Percentiles rank a stretch among this genome's conserved stretches.
These are phyloP conservation scores for Caenorhabditis panamensis DNA, from an alignment of 2,888 invertebrate genomes.

Conservation along the genomic window DNA sequence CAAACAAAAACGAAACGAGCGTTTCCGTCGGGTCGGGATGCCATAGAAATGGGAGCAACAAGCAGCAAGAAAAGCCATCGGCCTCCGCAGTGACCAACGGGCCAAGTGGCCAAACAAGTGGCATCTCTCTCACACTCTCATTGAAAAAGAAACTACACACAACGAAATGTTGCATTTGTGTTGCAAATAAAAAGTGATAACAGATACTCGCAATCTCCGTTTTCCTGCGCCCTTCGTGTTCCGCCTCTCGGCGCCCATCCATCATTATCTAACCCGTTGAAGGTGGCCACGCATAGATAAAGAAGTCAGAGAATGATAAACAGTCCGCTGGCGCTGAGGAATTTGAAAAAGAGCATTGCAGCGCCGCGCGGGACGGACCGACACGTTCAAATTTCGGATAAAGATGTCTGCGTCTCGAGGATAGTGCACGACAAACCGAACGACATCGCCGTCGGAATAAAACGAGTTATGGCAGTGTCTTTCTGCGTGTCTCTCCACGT, in stretches of 20 bases:
- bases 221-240: not conserved
- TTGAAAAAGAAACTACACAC: constrained; percentile 12
- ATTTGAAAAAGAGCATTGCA: not conserved
- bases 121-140: constrained; percentile 3
- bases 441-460: constrained; percentile 26
- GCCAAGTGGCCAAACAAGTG: constrained; percentile 22
- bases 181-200: constrained; percentile 37
- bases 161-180: constrained; percentile 11
- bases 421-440: constrained; percentile 6
- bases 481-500: constrained; percentile 22
- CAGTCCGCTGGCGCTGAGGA: not conserved
- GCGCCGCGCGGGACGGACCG: not conserved
- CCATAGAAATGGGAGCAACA: constrained; percentile 36
- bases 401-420: constrained; percentile 26
- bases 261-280: constrained; percentile 12
- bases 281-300: constrained; percentile 16
- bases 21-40: constrained; percentile 19
- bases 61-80: constrained; percentile 11
- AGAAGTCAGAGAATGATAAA: constrained; percentile 1
- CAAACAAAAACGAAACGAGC: constrained; percentile 24
- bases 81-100: constrained; percentile 10
- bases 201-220: constrained; percentile 16
- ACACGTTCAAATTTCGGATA: constrained; percentile 18
- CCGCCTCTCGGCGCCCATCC: constrained; percentile 8
- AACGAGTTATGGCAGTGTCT: constrained; percentile 49